Evolutionary conservation across 2,113 vertebrate genomes (phyloP).

Genomic region (Madoqua kirkii): DNA sequence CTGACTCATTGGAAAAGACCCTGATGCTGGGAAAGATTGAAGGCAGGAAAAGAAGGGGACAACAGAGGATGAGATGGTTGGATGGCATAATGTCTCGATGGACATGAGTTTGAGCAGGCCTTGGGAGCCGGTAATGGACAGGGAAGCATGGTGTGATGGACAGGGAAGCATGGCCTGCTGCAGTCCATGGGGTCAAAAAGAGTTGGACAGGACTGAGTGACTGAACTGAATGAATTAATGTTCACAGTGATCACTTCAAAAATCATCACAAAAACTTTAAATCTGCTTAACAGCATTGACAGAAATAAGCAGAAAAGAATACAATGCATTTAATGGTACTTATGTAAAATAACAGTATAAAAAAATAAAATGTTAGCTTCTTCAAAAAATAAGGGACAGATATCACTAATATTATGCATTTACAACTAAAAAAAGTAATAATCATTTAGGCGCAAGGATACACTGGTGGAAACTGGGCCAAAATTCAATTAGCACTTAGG

Average conservation of each 20-base stretch:
- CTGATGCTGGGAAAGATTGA: neutral
- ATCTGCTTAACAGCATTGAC: neutral
- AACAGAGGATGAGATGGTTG: neutral
- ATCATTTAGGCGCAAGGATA: neutral
- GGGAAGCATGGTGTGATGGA: neutral
- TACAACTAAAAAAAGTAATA: neutral
- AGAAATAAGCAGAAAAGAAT: constrained; percentile 18
- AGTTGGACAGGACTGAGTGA: neutral
- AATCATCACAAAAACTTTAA: neutral
- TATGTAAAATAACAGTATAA: neutral
- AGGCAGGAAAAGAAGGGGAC: fast-evolving
- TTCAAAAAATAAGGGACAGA: neutral
- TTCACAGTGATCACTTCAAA: neutral
- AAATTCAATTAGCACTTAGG: neutral
- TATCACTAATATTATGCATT: neutral
- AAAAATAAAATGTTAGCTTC: neutral
- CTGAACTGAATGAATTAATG: neutral
- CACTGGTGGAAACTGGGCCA: neutral
- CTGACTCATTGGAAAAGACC: neutral
- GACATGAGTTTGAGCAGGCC: neutral
- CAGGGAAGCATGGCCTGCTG: neutral
- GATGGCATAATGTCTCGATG: neutral
- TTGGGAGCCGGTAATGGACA: neutral
- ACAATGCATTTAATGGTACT: neutral
- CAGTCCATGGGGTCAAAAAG: neutral